A percentile compares a stretch with the other conserved stretches of the same genome.
phyloP scores from a whole-genome alignment of 2,113 vertebrate genomes.

The Brachyhypopomus gauderio region DNA sequence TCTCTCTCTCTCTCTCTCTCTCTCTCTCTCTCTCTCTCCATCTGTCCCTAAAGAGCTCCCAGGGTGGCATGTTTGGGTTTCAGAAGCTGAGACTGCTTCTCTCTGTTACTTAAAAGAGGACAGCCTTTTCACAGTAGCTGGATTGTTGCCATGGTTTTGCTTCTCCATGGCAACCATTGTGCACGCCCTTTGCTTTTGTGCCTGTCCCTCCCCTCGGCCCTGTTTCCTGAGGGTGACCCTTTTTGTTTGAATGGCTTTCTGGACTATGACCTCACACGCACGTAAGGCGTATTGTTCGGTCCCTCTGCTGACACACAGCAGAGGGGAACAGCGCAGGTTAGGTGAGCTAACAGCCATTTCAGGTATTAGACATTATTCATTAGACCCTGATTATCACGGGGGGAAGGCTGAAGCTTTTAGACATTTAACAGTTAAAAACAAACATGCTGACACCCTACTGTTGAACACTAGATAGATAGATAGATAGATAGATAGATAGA shows the following conservation, averaged over 20 bases:
- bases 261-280: conserved; percentile 55
- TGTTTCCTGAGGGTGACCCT: conserved; percentile 53
- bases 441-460: no score
- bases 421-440: neutral
- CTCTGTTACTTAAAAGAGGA: conserved; percentile 48
- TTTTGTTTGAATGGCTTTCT: conserved; percentile 54
- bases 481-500: no score
- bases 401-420: neutral
- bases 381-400: conserved; percentile 16
- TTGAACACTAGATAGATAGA: no score
- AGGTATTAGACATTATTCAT: conserved; percentile 26
- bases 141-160: conserved; percentile 56
- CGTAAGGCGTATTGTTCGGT: conserved; percentile 55
- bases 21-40: neutral
- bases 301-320: conserved; percentile 28
- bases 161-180: conserved; percentile 58
- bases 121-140: conserved; percentile 44
- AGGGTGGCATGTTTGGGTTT: conserved; percentile 25
- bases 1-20: neutral
- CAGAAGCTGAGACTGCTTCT: conserved; percentile 27
- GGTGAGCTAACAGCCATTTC: conserved; percentile 31
- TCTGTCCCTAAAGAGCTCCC: neutral
- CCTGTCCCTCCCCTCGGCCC: conserved; percentile 31
- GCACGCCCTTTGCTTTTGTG: conserved; percentile 25
- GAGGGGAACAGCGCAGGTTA: neutral